Evolutionary conservation across 2,797 vertebrate species (phyloP), one percentile per base, ranked within the genome.

Genomic region (Ptychadena robeensis): DNA sequence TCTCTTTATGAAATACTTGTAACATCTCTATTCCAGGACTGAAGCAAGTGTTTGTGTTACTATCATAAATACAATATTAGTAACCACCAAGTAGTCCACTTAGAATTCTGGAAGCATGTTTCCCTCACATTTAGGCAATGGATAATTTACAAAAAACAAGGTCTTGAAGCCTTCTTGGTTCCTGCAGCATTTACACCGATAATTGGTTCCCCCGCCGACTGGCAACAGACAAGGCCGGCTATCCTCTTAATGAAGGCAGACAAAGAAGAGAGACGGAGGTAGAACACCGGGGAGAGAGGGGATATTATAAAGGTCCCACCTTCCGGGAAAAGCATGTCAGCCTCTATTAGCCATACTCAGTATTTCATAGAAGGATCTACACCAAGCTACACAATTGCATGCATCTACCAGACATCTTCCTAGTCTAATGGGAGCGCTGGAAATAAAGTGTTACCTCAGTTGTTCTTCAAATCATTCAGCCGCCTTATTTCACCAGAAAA

Each of bases 61-160:
- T 28, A 63, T 25, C 14, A 73, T 12, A 53, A 22, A 53, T n/a
- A 34, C 9, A 8, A n/a, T 73, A 11, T 2, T 25, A 12, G 18
- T 59, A 61, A 59, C 11, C 48, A 73, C 11, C 31, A 59, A 72
- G 22, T 35, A 25, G 22, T 63, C 14, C 22, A 5, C 34, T 63
- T 75, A 38, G 35, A 30, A 61, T 75, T 63, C 34, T 63, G 12
- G 48, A n/a, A 75, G 34, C 59, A 30, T 30, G 4, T 63, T 34
- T 59, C 11, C 28, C 18, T 15, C 22, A 35, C 73, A 75, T 75
- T 67, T 31, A 66, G 28, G 59, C 57, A 75, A 75, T 75, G 73
- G 73, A 64, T 64, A 57, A 75, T 75, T 75, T 75, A 35, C 73
- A 64, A 64, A n/a, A 75, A 75, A 75, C 73, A 75, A 75, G 73